Evolutionary conservation across 2,113 vertebrate genomes (phyloP).

Genomic region (Dinomys branickii): DNA sequence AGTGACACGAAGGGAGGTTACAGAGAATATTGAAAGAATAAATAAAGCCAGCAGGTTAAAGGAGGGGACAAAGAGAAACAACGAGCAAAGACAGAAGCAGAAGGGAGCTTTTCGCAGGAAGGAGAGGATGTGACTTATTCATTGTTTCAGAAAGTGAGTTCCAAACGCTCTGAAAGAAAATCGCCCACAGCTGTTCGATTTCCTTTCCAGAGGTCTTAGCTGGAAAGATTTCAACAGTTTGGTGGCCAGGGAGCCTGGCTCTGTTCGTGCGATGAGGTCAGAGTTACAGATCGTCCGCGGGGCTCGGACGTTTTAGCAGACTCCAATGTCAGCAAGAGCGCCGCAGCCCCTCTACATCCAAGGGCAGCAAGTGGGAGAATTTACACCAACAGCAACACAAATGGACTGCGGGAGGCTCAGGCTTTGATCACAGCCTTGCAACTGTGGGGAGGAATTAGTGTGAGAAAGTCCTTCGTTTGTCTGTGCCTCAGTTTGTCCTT

Average conservation of each 20-base stretch:
- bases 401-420: background rate
- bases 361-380: background rate
- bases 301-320: slow-evolving; percentile 19
- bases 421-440: background rate
- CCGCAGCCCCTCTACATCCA: background rate
- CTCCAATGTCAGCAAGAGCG: background rate
- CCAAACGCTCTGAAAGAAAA: slow-evolving; percentile 49
- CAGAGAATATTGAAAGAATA: background rate
- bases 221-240: slow-evolving; percentile 21
- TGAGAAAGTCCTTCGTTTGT: background rate
- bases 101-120: slow-evolving; percentile 11
- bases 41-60: background rate
- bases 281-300: background rate
- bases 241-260: background rate
- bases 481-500: background rate
- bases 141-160: slow-evolving; percentile 51
- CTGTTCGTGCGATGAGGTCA: background rate
- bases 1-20: background rate
- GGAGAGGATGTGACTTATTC: slow-evolving; percentile 9
- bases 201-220: slow-evolving; percentile 10
- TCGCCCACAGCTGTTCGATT: slow-evolving; percentile 58
- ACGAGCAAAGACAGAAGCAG: background rate
- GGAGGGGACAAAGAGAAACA: background rate
- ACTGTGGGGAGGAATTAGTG: background rate
- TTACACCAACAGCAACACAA: background rate